Conservation (phyloP, 64 coral and sea anemone species). For the Dendrophyllia cribrosa region DNA sequence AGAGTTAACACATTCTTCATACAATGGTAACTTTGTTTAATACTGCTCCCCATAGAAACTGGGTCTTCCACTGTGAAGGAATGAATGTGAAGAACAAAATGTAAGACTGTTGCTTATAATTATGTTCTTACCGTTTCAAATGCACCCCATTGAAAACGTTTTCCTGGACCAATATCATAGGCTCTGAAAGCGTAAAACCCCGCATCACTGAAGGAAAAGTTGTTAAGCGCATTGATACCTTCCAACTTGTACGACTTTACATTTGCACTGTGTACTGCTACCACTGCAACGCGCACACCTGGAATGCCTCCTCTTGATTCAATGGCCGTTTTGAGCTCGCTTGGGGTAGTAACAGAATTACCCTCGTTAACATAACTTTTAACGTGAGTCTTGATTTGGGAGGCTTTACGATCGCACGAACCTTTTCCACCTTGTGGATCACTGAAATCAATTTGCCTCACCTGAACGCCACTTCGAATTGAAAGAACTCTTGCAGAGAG, state of each 20-base stretch:
- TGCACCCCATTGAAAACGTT: neutral
- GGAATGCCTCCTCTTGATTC: slow-evolving; percentile 52
- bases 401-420: slow-evolving; percentile 56
- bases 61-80: too few relatives aligned
- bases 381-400: slow-evolving; percentile 63
- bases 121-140: slow-evolving; percentile 15
- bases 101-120: too few relatives aligned
- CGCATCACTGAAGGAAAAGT: slow-evolving; percentile 18
- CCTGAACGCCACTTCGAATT: neutral
- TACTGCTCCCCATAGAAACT: too few relatives aligned
- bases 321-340: slow-evolving; percentile 53
- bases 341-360: slow-evolving; percentile 41
- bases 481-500: neutral
- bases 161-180: slow-evolving; percentile 31
- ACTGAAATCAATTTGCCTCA: slow-evolving; percentile 56
- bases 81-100: too few relatives aligned
- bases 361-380: slow-evolving; percentile 60
- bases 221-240: slow-evolving; percentile 48
- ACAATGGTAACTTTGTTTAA: too few relatives aligned
- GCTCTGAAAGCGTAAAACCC: slow-evolving; percentile 44
- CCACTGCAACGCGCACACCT: slow-evolving; percentile 52
- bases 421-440: slow-evolving; percentile 68
- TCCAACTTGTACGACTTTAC: slow-evolving; percentile 28
- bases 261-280: neutral
- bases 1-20: too few relatives aligned